Percentiles rank a stretch among this genome's conserved stretches.
phyloP scores from a whole-genome alignment of 2,113 vertebrate species.

The Heteronetta atricapilla region DNA sequence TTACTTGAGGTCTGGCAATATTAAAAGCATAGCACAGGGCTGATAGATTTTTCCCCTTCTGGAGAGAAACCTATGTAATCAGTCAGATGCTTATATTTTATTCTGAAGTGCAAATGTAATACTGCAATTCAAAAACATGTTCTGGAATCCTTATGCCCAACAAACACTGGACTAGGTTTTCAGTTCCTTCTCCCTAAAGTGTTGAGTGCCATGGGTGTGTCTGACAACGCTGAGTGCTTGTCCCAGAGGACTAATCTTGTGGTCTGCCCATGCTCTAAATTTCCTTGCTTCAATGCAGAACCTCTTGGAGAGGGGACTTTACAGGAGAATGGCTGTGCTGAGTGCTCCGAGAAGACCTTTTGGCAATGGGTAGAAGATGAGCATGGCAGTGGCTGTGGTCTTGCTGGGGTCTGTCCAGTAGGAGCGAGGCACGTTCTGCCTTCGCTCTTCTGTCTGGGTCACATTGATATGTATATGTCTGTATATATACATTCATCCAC shows the following conservation, averaged over 20 bases:
- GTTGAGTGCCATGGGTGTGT: neutral
- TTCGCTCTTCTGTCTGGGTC: neutral
- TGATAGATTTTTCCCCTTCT: neutral
- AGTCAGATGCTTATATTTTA: constrained; percentile 19
- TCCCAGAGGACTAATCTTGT: neutral
- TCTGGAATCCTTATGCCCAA: neutral
- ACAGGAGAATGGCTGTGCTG: neutral
- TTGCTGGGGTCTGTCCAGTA: neutral
- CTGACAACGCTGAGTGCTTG: neutral
- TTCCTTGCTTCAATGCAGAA: neutral
- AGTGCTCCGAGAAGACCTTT: neutral
- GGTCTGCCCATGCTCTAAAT: rapidly evolving
- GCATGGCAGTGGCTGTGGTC: neutral
- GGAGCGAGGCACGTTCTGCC: neutral
- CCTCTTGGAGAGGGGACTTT: neutral
- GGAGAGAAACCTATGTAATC: neutral
- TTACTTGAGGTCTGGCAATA: constrained; percentile 15
- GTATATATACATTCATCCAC: neutral
- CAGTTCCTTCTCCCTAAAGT: neutral
- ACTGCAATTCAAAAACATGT: neutral
- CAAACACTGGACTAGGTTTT: neutral
- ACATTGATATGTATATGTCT: neutral
- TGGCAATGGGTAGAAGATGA: neutral
- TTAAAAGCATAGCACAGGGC: neutral
- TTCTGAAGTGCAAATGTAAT: constrained; percentile 3